Conservation (phyloP, 2,113 vertebrate genomes). For the Calyptommatus sinebrachiatus region DNA sequence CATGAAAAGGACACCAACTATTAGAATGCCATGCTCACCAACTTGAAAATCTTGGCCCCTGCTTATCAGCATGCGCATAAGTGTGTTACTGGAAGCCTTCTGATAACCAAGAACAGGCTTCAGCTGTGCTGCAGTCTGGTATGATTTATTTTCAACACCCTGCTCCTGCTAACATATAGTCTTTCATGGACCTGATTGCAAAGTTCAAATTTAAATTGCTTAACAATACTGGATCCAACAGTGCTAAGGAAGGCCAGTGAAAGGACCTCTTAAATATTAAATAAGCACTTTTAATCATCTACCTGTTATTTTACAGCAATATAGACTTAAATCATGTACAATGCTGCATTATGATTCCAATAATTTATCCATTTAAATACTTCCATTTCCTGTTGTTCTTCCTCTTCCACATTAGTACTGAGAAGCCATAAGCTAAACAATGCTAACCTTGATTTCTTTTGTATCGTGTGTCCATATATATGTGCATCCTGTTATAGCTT, state of each 20-base stretch:
- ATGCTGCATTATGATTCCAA: not conserved
- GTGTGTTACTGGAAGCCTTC: slow-evolving; percentile 53
- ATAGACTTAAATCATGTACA: not conserved
- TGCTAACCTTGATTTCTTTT: not conserved
- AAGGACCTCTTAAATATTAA: slow-evolving; percentile 33
- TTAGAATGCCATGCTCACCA: slow-evolving; percentile 31
- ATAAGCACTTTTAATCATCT: slow-evolving; percentile 21
- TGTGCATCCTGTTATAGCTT: not conserved
- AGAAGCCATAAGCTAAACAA: not conserved
- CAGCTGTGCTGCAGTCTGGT: slow-evolving; percentile 30
- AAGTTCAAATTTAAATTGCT: slow-evolving; percentile 55
- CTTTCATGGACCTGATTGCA: slow-evolving; percentile 36
- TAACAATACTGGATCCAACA: slow-evolving; percentile 49
- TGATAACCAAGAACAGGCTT: slow-evolving; percentile 45
- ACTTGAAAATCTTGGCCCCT: slow-evolving; percentile 36
- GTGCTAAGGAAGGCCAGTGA: slow-evolving; percentile 44
- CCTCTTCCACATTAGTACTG: not conserved
- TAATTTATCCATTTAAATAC: not conserved
- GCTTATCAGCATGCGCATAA: slow-evolving; percentile 36
- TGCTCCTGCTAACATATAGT: slow-evolving; percentile 34
- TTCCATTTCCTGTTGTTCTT: not conserved
- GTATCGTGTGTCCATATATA: too few species aligned
- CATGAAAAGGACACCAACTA: slow-evolving; percentile 34
- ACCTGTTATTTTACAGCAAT: not conserved
- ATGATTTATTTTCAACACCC: slow-evolving; percentile 35